phyloP scores from a whole-genome alignment of 92 coral and sea anemone genomes.

The Nematostella vectensis region DNA sequence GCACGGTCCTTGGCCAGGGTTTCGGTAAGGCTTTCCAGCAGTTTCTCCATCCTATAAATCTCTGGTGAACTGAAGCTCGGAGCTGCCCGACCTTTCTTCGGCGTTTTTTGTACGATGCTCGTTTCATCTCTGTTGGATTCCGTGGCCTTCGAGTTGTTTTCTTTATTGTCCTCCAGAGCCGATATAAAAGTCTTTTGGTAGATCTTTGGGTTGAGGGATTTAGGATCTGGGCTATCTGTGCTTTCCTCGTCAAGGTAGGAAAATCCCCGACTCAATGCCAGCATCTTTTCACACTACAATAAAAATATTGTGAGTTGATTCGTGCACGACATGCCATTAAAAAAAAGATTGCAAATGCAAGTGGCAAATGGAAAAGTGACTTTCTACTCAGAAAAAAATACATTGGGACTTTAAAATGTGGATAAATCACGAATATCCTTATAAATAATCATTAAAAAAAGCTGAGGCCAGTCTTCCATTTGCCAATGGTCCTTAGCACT shows the following conservation, averaged over 20 bases:
- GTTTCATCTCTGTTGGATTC: background rate
- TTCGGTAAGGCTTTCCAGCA: constrained; percentile 33
- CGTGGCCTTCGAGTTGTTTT: background rate
- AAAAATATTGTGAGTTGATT: no score
- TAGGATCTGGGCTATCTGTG: constrained; percentile 21
- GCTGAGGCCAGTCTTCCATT: no score
- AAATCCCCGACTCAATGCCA: constrained; percentile 1
- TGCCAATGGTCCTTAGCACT: no score
- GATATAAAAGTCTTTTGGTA: constrained; percentile 53
- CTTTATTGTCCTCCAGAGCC: constrained; percentile 1
- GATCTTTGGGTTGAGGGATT: constrained; percentile 35
- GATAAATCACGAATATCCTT: no score
- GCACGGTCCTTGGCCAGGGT: constrained; percentile 32
- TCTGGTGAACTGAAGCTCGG: constrained; percentile 14
- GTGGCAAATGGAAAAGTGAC: no score
- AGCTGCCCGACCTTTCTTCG: constrained; percentile 3
- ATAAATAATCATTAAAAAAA: no score
- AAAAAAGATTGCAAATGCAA: no score
- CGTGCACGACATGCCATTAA: no score
- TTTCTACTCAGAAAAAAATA: no score
- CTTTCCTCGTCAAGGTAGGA: constrained; percentile 15
- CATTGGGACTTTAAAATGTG: no score
- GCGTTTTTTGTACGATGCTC: background rate
- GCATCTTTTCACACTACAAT: constrained; percentile 1
- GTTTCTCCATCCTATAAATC: constrained; percentile 39